Base-by-base conservation (phyloP, 2,888 invertebrate species). In the Malacosoma neustria region DNA sequence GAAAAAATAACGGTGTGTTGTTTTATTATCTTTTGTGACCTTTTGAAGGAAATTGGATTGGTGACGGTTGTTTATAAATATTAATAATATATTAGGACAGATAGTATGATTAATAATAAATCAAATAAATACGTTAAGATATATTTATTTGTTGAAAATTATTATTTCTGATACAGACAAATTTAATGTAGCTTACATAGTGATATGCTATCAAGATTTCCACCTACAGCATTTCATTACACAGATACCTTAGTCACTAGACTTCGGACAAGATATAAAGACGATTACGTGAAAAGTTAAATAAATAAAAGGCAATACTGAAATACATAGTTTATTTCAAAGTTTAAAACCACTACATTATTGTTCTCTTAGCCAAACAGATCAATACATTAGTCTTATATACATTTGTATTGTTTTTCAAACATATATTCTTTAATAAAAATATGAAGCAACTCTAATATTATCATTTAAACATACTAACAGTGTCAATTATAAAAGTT, bases 311-410 rank as follows among this genome's bases (percentile, higher is more conserved):
- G 30, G 41, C 46, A 22, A 41, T 35, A 33, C 38, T 49, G 62
- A 43, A 51, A 69, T 66, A 67, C 64, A 69, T 68, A 49, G 80
- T 70, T 65, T 63, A 57, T 68, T 61, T 57, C 68, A 75, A 73
- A 72, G 62, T 65, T 72, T 72, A 57, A 71, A 76, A 72, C 69
- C 69, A 70, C 79, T 77, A 76, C 77, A 50, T 60, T 68, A 60
- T 57, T 59, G 9, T 22, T 22, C 22, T 22, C 22, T 22, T 22
- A 22, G 22, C 63, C 66, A 62, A 55, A 49, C 63, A 65, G 66
- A 62, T 69, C 57, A 57, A 47, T 63, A 48, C 56, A 58, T 63
- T 56, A 56, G 62, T 62, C 66, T 69, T 74, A 75, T 72, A 59
- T 71, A 71, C 72, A 75, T 49, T 61, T 61, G 51, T 62, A 66